Evolutionary conservation across 2,797 vertebrate species (phyloP), one percentile per base, ranked within the genome.

Genomic region (Crenuchus spilurus): DNA sequence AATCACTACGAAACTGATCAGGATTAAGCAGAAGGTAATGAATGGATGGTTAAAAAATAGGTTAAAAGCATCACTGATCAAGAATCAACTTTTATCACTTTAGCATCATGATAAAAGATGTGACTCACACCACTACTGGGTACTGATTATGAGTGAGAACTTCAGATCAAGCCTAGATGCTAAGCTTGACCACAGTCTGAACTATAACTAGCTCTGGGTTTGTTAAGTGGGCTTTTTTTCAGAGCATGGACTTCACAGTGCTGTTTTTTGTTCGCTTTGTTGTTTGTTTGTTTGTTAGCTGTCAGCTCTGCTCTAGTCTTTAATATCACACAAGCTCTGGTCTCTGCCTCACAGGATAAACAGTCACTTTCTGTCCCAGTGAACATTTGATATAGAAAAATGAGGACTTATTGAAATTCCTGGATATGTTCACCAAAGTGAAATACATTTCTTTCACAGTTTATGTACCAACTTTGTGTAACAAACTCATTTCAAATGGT

Each of bases 301-400:
- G 39, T 55, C 24, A 63, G 39, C 24, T 70, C 22, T 64, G 41
- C n/a, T 37, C 41, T 46, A 13, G 30, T 48, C 68, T 46, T 16
- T 64, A 14, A 58, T 30, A 58, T 28, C 61, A 48, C 74, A 18
- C 22, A 14, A 10, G 55, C 33, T 26, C n/a, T 20, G 4, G 41
- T 42, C 26, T 64, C 41, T 64, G 61, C 26, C 61, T 64, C 39
- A 63, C 35, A 30, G 24, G 39, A 63, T 63, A 42, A 42, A n/a
- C 20, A 39, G 18, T 61, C 33, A 13, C 18, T 6, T 1, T 39
- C 35, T 39, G 16, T 18, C 3, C 20, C 35, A 61, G 35, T 20
- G 24, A 58, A 35, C 31, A 58, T 8, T 18, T 18, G 55, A 31
- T 6, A 10, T n/a, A 4, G 1, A 6, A 24, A 39, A 22, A 39